phyloP scores from a whole-genome alignment of 2,888 invertebrate genomes.

The Brachyptera putata region DNA sequence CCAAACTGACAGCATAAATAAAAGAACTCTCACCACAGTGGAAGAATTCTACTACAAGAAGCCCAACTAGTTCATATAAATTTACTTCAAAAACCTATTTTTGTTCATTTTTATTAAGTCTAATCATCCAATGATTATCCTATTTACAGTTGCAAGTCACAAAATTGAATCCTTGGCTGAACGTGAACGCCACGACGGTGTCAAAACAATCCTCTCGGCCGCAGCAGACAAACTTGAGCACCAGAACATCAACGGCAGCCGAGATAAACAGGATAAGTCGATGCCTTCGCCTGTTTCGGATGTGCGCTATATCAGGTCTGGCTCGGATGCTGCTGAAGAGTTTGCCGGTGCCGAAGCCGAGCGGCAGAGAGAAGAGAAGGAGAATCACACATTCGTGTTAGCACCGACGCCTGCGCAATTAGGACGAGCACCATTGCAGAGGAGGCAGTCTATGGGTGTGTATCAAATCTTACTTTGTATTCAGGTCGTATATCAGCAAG shows the following conservation, averaged over 20 bases:
- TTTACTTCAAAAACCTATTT: too few species aligned
- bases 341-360: conserved; percentile 11
- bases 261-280: background rate
- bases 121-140: too few species aligned
- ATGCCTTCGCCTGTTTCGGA: background rate
- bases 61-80: too few species aligned
- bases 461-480: too few species aligned
- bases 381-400: conserved; percentile 59
- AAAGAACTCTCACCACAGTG: too few species aligned
- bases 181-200: background rate
- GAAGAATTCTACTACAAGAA: too few species aligned
- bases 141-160: background rate
- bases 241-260: background rate
- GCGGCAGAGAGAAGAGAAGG: too few species aligned
- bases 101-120: too few species aligned
- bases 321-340: background rate
- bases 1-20: too few species aligned
- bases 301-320: background rate
- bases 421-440: conserved; percentile 83
- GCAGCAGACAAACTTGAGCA: conserved; percentile 15
- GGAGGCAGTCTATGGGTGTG: conserved; percentile 77
- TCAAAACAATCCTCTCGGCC: conserved; percentile 6
- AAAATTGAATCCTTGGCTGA: background rate
- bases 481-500: too few species aligned
- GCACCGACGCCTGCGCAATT: conserved; percentile 94